Percentiles rank a stretch among this genome's conserved stretches.
These are phyloP conservation scores for Platycnemis pennipes DNA, from an alignment of 2,888 invertebrate genomes.

Conservation along the genomic window DNA sequence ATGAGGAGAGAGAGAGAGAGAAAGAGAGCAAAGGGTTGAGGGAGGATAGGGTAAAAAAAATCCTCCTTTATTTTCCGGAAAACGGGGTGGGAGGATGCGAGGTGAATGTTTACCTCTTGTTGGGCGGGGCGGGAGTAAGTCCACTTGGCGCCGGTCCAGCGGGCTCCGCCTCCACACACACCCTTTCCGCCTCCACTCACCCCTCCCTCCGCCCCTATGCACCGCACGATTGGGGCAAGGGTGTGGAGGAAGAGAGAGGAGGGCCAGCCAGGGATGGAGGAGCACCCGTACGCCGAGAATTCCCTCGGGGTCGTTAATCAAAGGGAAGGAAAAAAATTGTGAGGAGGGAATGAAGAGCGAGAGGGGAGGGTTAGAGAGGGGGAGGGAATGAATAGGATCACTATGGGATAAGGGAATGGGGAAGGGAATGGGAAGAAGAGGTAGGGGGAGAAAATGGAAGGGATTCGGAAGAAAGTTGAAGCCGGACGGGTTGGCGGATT, in stretches of 20 bases:
- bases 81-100: neutral
- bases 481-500: neutral
- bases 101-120: constrained; percentile 55
- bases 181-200: neutral
- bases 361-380: neutral
- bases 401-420: neutral
- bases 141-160: constrained; percentile 58
- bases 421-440: neutral
- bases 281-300: constrained; percentile 40
- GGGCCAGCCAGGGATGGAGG: neutral
- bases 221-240: neutral
- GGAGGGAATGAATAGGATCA: neutral
- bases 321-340: constrained; percentile 24
- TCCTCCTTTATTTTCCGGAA: neutral
- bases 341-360: neutral
- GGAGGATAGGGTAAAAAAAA: neutral
- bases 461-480: constrained; percentile 48
- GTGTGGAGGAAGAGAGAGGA: neutral
- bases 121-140: neutral
- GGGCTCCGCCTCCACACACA: neutral
- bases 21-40: neutral
- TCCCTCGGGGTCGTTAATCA: constrained; percentile 60
- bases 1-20: neutral
- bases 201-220: no score
- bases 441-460: neutral